These are phyloP conservation scores for Dipodomys ordii DNA, from an alignment of 2,113 vertebrate genomes.

Conservation along the genomic window DNA sequence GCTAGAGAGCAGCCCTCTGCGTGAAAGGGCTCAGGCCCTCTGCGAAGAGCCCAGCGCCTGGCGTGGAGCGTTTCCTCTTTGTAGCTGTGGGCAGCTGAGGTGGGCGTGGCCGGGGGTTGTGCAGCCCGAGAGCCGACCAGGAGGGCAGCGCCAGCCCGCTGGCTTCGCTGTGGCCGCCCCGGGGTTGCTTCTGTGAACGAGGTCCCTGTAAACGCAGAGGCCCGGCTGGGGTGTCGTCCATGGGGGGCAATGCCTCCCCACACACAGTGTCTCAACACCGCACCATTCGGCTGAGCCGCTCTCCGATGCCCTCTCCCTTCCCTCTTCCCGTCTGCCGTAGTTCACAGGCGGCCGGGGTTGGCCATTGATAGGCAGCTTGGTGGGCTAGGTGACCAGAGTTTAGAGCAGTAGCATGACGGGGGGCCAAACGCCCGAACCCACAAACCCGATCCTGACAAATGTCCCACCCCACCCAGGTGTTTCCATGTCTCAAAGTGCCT, in stretches of 20 bases:
- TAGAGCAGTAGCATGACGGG: slow-evolving; percentile 15
- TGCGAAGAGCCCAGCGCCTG: background rate
- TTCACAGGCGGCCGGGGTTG: slow-evolving; percentile 64
- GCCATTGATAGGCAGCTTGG: slow-evolving; percentile 70
- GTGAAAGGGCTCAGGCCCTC: slow-evolving; percentile 1
- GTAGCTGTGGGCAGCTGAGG: slow-evolving; percentile 33
- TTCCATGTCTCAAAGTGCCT: slow-evolving; percentile 50
- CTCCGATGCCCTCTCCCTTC: slow-evolving; percentile 7
- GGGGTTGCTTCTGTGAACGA: slow-evolving; percentile 56
- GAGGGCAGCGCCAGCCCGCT: background rate
- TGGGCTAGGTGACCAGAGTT: slow-evolving; percentile 61
- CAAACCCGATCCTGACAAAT: slow-evolving; percentile 64
- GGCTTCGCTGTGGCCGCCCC: background rate
- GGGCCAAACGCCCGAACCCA: slow-evolving; percentile 16
- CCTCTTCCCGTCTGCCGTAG: slow-evolving; percentile 52
- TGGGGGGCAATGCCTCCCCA: background rate
- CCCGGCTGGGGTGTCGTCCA: background rate
- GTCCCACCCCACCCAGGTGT: background rate
- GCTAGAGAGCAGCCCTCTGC: slow-evolving; percentile 13
- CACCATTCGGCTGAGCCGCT: background rate
- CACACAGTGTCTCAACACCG: background rate
- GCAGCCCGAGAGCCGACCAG: background rate
- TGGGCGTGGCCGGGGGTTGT: background rate
- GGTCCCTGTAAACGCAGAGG: slow-evolving; percentile 57
- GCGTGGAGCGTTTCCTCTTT: slow-evolving; percentile 51